Conservation (phyloP, 2,113 vertebrate genomes). For the Chroicocephalus ridibundus region DNA sequence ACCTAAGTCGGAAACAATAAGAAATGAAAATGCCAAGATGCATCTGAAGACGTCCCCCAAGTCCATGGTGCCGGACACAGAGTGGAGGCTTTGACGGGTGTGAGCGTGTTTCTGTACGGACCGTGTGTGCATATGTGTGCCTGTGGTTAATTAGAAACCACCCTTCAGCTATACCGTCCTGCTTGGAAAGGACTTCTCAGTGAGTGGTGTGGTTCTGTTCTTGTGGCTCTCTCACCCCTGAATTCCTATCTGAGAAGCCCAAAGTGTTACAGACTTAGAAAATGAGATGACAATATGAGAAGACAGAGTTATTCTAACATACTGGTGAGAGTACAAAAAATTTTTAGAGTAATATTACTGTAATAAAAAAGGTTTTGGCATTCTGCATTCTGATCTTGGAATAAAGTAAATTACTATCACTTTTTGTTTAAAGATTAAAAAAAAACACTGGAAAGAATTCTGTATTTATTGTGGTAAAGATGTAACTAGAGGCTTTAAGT, state of each 20-base stretch:
- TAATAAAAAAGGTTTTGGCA: not conserved
- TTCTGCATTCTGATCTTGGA: not conserved
- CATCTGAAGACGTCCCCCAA: not conserved
- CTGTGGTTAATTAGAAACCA: not conserved
- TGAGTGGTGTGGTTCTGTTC: not conserved
- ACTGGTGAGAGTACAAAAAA: not conserved
- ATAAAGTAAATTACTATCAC: not conserved
- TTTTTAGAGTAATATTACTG: not conserved
- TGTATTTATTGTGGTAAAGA: not conserved
- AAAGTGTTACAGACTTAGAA: not conserved
- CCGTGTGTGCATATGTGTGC: accelerated
- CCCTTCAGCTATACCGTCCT: not conserved
- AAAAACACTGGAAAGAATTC: not conserved
- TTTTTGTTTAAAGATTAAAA: not conserved
- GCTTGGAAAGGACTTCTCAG: not conserved
- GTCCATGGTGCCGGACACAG: accelerated
- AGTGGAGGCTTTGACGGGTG: not conserved
- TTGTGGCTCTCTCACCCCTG: not conserved
- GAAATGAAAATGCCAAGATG: not conserved
- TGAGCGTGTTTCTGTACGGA: accelerated
- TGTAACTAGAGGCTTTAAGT: not conserved
- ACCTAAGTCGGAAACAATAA: not conserved
- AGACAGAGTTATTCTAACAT: not conserved
- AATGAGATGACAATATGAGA: not conserved
- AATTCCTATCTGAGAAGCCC: not conserved